Base-by-base conservation (phyloP, 1,140 invertebrate species). In the Camponotus pennsylvanicus region DNA sequence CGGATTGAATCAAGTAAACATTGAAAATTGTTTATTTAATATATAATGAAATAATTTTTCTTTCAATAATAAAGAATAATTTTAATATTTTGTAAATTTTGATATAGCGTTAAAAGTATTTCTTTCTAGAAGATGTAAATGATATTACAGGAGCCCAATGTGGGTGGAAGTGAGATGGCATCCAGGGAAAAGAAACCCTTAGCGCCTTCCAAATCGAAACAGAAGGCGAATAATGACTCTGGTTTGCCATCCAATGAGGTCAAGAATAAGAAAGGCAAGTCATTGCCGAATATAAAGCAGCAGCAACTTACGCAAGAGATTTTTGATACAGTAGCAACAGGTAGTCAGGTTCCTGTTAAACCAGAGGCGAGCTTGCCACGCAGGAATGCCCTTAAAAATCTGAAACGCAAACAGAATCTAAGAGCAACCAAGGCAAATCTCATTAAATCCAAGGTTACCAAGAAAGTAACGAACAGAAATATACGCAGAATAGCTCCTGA, bases 161-260 rank as follows among this genome's bases (percentile, higher is more conserved):
- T 95, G 94, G 95, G 94, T 95, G 93, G 93, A 95, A 95, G 94
- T 95, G 95, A 95, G 93, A 95, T 95, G 95, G 95, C 95, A 95
- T 95, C 95, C 94, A 95, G 94, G 93, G 95, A 95, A 93, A 95
- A 95, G 87, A 95, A 93, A 95, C 92, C 94, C 94, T 92, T 95
- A 95, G 93, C 93, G 91, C 92, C 94, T 93, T 95, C 94, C 73
- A 95, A 95, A 93, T 91, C 94, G 75, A 95, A 95, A 90, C 94
- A 95, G 92, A 95, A 93, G 93, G 92, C 92, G 77, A 95, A 93
- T 92, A 95, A 94, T 92, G 94, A 94, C 86, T 92, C 91, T 79
- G 91, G 92, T 57, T 87, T 92, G 88, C 86, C 91, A 64, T 90
- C 93, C 9, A 89, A 91, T 32, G 92, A 94, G 37, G 90, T 87